Base-by-base conservation (phyloP, 2,113 vertebrate species). In the Cephalophus harveyi region DNA sequence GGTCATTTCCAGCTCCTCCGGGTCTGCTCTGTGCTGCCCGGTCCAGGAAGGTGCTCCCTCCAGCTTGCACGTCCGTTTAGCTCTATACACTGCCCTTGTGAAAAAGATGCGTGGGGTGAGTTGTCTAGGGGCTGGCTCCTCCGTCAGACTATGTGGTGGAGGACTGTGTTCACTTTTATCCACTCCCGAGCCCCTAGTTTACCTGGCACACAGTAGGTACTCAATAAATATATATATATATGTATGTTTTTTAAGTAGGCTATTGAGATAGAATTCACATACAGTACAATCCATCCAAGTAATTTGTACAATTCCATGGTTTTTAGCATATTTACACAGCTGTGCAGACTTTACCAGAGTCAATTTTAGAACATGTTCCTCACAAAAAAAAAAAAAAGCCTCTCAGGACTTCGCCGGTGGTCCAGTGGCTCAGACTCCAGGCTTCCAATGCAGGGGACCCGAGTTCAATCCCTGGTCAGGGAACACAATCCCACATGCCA, bases 41-140 rank as follows among this genome's bases (percentile, higher is more conserved):
- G 74, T 60, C 87, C 21, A 0, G 28, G 81, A 74, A 43, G 50
- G 62, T 2, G 5, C 30, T 40, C 40, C 0, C 3, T 8, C 33
- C 33, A 30, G 57, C 55, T 71, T 9, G n/a, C 10, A 1, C n/a
- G 7, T 21, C n/a, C 17, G 6, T 48, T 25, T 2, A 1, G 28
- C 36, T 23, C 36, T 40, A n/a, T 12, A 30, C 7, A 0, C 33
- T 0, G 14, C 28, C 9, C 7, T 27, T 4, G 0, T 0, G 54
- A 46, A 33, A 62, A 79, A 5, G 0, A 52, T 5, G 3, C 17
- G 62, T 30, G 84, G 43, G 46, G 4, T 71, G 50, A 48, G 59
- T 7, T 19, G 82, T 23, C 59, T 21, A 7, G 12, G 0, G 54
- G 59, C 59, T 16, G 30, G 85, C 60, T 78, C 54, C 40, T 50